Evolutionary conservation across 2,113 vertebrate genomes (phyloP).

Genomic region (Alectura lathami): DNA sequence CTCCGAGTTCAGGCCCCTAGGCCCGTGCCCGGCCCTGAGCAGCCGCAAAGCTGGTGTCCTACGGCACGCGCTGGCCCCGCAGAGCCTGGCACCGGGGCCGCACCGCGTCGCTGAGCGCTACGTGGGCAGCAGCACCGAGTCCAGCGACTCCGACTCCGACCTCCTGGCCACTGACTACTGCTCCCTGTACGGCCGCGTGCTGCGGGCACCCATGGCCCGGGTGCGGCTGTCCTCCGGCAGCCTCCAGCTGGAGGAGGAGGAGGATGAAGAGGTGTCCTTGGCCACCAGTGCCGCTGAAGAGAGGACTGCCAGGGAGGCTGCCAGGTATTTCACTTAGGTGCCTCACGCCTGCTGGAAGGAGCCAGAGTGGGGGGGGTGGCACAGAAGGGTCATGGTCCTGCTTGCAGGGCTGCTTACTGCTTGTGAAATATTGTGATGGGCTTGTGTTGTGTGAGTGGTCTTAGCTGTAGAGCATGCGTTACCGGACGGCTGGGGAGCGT

Average conservation of each 20-base stretch:
- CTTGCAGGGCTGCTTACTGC: not conserved
- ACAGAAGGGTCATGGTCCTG: not conserved
- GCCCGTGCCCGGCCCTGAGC: conserved; percentile 86
- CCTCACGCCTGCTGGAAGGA: accelerated
- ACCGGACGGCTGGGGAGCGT: not conserved
- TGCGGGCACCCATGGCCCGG: conserved; percentile 77
- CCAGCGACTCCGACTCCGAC: conserved; percentile 90
- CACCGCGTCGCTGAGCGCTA: conserved; percentile 70
- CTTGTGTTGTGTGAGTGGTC: not conserved
- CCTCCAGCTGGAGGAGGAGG: conserved; percentile 91
- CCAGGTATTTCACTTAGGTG: conserved; percentile 70
- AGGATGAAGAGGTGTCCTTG: conserved; percentile 78
- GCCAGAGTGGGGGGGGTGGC: too few relatives aligned
- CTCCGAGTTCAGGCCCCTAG: conserved; percentile 90
- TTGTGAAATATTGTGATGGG: not conserved
- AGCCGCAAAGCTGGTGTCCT: conserved; percentile 65
- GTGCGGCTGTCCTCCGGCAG: conserved; percentile 91
- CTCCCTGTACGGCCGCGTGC: conserved; percentile 75
- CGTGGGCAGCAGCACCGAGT: conserved; percentile 79
- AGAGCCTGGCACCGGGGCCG: conserved; percentile 62
- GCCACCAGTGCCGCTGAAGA: conserved; percentile 27
- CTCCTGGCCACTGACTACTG: conserved; percentile 83
- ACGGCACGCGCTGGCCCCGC: conserved; percentile 69
- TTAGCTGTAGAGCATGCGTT: not conserved
- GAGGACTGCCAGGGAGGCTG: conserved; percentile 28